These are phyloP conservation scores for Rhegmatorhina hoffmannsi DNA, from an alignment of 2,113 vertebrate genomes.

Conservation along the genomic window DNA sequence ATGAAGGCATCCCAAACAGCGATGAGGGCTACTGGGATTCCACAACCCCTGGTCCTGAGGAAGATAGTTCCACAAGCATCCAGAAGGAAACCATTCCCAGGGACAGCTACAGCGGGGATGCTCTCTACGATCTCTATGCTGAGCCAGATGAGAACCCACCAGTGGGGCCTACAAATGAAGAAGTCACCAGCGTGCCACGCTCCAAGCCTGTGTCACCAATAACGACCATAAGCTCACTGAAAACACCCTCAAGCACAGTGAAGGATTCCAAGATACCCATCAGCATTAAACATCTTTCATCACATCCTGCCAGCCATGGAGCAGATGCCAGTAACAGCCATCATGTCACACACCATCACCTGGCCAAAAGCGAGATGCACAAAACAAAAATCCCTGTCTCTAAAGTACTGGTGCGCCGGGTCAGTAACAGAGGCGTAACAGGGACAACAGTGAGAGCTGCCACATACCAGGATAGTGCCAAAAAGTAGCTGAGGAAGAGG, in stretches of 20 bases:
- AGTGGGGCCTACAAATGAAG: conserved; percentile 64
- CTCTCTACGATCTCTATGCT: conserved; percentile 83
- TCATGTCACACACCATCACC: conserved; percentile 75
- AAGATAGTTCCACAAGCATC: conserved; percentile 70
- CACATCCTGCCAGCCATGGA: conserved; percentile 84
- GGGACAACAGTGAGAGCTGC: conserved; percentile 74
- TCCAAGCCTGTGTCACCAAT: conserved; percentile 82
- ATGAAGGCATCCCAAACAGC: conserved; percentile 80
- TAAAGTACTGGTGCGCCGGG: conserved; percentile 90
- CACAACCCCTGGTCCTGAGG: conserved; percentile 85
- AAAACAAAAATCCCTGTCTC: conserved; percentile 97
- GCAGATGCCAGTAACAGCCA: conserved; percentile 76
- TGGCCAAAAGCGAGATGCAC: conserved; percentile 83
- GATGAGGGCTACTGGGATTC: conserved; percentile 98
- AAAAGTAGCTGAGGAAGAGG: conserved; percentile 78
- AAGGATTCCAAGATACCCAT: conserved; percentile 94
- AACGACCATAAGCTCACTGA: conserved; percentile 73
- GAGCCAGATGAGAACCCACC: conserved; percentile 78
- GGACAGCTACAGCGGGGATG: conserved; percentile 83
- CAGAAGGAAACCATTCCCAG: conserved; percentile 78
- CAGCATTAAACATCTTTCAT: conserved; percentile 87
- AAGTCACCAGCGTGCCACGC: conserved; percentile 75
- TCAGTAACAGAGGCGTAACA: conserved; percentile 81
- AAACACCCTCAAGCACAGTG: conserved; percentile 73
- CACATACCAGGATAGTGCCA: conserved; percentile 77